A percentile compares a stretch with the other conserved stretches of the same genome.
Evolutionary conservation across 2,888 invertebrate genomes (phyloP).

Genomic region (Plemyria rubiginata): DNA sequence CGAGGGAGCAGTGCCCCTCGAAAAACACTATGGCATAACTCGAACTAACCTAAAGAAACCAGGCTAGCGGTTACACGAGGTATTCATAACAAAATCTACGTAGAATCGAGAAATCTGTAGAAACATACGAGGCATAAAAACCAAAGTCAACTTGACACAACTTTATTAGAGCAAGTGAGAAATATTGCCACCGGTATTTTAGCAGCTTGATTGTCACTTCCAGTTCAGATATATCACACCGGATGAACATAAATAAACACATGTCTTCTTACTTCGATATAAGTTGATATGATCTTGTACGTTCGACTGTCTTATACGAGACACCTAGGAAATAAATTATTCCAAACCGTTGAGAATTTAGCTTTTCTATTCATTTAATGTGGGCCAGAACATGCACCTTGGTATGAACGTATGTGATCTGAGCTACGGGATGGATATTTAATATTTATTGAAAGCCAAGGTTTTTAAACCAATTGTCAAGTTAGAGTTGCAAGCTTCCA

Average conservation of each 20-base stretch:
- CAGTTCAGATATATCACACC: slow-evolving; percentile 22
- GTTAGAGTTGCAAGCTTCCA: too few relatives aligned
- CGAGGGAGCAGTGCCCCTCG: background rate
- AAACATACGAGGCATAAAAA: background rate
- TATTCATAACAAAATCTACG: background rate
- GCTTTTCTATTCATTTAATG: too few relatives aligned
- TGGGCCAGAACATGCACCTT: too few relatives aligned
- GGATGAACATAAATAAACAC: slow-evolving; percentile 32
- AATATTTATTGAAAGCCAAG: too few relatives aligned
- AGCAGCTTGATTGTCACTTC: slow-evolving; percentile 29
- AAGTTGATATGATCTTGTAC: slow-evolving; percentile 22
- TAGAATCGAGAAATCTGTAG: background rate
- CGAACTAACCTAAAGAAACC: background rate
- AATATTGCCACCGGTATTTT: slow-evolving; percentile 28
- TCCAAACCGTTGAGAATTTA: background rate
- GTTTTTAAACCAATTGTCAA: too few relatives aligned
- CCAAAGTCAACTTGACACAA: slow-evolving; percentile 10
- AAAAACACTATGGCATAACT: background rate
- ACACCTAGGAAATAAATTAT: background rate
- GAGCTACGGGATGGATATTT: too few relatives aligned
- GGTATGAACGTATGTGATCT: too few relatives aligned
- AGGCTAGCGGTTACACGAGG: background rate
- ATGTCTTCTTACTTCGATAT: slow-evolving; percentile 12
- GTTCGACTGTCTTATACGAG: background rate
- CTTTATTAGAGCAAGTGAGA: slow-evolving; percentile 25